Base-by-base conservation (phyloP, 92 coral and sea anemone genomes). In the Parazoanthus atlanticus region DNA sequence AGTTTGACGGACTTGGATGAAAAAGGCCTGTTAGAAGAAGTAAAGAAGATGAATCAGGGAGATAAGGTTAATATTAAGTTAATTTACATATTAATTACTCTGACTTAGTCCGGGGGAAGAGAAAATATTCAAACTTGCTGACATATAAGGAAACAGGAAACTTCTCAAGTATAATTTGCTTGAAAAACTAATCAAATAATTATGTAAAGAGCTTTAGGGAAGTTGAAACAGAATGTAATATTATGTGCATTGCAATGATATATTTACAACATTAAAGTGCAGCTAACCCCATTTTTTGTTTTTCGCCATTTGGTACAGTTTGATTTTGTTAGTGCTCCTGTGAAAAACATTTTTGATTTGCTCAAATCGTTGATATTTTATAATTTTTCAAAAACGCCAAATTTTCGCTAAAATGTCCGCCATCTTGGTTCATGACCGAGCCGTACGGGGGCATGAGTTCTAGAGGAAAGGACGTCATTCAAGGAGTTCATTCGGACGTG, bases 21-120 rank as follows among this genome's bases (percentile, higher is more conserved):
- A 25, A 26, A 30, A 33, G 86, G 86, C 86, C 86, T 81, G 75
- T n/a, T 81, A 58, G 74, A 81, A n/a, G 86, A 81, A 65, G 86
- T 65, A 61, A 67, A 81, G 47, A 81, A 81, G 31, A 81, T 81
- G 86, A 81, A 81, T 81, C 29, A 81, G 85, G 85, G 74, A 81
- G 85, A 81, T 81, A 81, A 81, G 85, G 85, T 81, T 49, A 81
- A 43, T 41, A 41, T 17, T 8, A 46, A 8, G 49, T 41, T 23
- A 21, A 8, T 78, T 34, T 56, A 56, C 65, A 56, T 13, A 56
- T 16, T 3, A 56, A 56, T 56, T 19, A 56, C 5, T 38, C 5
- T 38, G 41, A 38, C 41, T 38, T 2, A 3, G 13, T 23, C 1
- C 23, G 25, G 19, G 4, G 65, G 5, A 1, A 16, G 65, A 16